These are phyloP conservation scores for Rhombomys opimus DNA, from an alignment of 2,113 vertebrate species.

Conservation along the genomic window DNA sequence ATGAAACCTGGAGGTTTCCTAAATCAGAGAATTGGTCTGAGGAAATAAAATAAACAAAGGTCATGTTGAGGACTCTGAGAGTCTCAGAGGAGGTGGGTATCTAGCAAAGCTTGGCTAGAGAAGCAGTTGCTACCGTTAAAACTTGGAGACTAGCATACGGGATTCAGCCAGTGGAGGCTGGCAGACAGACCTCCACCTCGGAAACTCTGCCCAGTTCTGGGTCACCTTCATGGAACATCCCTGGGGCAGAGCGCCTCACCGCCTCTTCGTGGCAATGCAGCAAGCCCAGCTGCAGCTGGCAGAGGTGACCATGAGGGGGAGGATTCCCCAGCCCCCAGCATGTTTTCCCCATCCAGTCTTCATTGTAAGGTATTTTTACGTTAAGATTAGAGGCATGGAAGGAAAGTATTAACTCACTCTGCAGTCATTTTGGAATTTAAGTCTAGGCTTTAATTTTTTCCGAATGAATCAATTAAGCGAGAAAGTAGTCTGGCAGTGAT, in stretches of 20 bases:
- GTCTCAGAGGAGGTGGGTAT: conserved; percentile 36
- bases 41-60: conserved; percentile 9
- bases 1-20: conserved; percentile 3
- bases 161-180: conserved; percentile 61
- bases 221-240: conserved; percentile 72
- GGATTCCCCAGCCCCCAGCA: neutral
- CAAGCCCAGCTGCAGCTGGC: conserved; percentile 51
- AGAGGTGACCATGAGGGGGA: neutral
- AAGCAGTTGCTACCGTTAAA: conserved; percentile 75
- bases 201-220: conserved; percentile 68
- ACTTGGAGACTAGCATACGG: conserved; percentile 69
- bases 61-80: conserved; percentile 6
- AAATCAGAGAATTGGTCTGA: neutral
- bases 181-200: conserved; percentile 46
- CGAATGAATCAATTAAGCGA: neutral
- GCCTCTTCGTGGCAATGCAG: neutral
- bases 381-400: neutral
- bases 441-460: neutral
- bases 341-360: neutral
- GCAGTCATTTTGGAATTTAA: neutral
- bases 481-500: neutral
- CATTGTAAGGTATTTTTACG: neutral
- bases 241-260: neutral
- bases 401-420: neutral
- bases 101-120: conserved; percentile 59